These are phyloP conservation scores for Hypothenemus hampei DNA, from an alignment of 1,140 invertebrate species.

Conservation along the genomic window DNA sequence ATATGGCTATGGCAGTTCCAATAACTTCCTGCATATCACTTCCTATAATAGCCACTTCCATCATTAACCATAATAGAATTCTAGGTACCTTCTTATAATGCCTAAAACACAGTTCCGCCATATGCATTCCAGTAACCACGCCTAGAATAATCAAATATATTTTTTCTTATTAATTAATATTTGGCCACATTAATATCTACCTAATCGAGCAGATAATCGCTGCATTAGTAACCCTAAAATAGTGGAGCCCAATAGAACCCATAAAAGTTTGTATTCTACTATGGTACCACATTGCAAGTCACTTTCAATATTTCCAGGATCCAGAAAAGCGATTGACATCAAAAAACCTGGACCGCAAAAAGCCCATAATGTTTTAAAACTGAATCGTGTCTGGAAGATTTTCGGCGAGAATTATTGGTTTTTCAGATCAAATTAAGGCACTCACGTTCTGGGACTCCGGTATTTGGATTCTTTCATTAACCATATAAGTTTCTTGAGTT, in stretches of 20 bases:
- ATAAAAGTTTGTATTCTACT: constrained; percentile 76
- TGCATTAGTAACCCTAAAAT: constrained; percentile 86
- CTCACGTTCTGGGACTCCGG: too few species aligned
- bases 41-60: constrained; percentile 90
- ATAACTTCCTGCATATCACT: constrained; percentile 94
- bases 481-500: too few species aligned
- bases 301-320: constrained; percentile 91
- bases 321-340: constrained; percentile 91
- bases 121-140: constrained; percentile 60
- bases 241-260: constrained; percentile 82
- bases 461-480: too few species aligned
- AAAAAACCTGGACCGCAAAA: constrained; percentile 90
- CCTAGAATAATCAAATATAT: constrained; percentile 22
- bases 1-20: constrained; percentile 85
- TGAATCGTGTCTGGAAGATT: constrained; percentile 54
- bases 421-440: too few species aligned
- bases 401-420: too few species aligned
- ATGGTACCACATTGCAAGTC: constrained; percentile 80
- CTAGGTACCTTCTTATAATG: constrained; percentile 75
- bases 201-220: constrained; percentile 75
- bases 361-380: constrained; percentile 85
- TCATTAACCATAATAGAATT: constrained; percentile 85
- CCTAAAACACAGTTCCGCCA: constrained; percentile 76
- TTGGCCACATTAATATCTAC: constrained; percentile 38
- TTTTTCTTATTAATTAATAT: neutral